These are phyloP conservation scores for Nomia melanderi DNA, from an alignment of 1,140 invertebrate genomes.

Conservation along the genomic window DNA sequence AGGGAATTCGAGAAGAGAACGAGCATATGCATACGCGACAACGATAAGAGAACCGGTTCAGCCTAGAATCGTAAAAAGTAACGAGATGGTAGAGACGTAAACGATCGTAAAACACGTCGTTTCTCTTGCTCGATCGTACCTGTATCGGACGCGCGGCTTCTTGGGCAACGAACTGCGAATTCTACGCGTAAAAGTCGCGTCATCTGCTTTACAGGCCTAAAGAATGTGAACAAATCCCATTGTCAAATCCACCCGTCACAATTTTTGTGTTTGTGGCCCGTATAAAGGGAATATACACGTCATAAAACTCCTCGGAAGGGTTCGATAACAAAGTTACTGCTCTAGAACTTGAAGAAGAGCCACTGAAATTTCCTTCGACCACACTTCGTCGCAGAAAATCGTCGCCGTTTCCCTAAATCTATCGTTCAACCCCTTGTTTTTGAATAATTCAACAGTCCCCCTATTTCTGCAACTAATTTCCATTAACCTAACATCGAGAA, in stretches of 20 bases:
- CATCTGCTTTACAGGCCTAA: not conserved
- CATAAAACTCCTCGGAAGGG: slow-evolving; percentile 8
- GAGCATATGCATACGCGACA: not conserved
- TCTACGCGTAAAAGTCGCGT: not conserved
- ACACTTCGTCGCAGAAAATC: too few species aligned
- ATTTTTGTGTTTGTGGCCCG: not conserved
- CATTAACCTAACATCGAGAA: too few species aligned
- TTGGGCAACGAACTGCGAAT: not conserved
- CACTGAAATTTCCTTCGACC: not conserved
- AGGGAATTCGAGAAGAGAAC: slow-evolving; percentile 4
- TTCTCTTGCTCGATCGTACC: not conserved
- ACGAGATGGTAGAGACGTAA: slow-evolving; percentile 64
- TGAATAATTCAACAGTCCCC: too few species aligned
- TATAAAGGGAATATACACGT: slow-evolving; percentile 17
- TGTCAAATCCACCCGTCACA: not conserved
- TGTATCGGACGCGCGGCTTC: not conserved
- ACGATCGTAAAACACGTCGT: slow-evolving; percentile 42
- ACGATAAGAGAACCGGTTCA: not conserved
- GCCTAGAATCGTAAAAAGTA: slow-evolving; percentile 58
- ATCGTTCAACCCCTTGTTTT: too few species aligned
- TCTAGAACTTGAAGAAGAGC: not conserved
- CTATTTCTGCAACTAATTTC: too few species aligned
- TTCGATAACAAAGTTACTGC: not conserved
- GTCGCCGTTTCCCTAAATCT: too few species aligned
- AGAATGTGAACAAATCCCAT: not conserved